Conservation (phyloP, 2,888 invertebrate species). For the Phyllotreta cruciferae region DNA sequence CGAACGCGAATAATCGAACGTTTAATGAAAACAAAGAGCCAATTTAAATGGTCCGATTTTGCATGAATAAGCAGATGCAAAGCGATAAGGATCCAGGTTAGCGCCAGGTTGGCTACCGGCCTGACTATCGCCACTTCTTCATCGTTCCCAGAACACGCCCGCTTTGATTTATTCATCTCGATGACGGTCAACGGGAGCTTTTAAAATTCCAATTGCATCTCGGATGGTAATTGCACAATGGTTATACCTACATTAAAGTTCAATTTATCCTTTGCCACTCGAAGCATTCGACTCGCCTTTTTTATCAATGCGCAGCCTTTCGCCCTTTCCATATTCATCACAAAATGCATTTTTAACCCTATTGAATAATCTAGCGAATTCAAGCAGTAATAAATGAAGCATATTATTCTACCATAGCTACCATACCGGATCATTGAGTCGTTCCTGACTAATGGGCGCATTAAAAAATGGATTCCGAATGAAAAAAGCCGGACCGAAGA, state of each 20-base stretch:
- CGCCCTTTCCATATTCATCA: too few relatives aligned
- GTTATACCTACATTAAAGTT: too few relatives aligned
- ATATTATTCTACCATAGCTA: not conserved
- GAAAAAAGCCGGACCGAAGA: constrained; percentile 53
- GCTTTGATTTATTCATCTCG: constrained; percentile 56
- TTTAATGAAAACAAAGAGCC: constrained; percentile 56
- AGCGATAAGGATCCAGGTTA: constrained; percentile 45
- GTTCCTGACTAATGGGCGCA: constrained; percentile 44
- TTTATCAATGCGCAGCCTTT: too few relatives aligned
- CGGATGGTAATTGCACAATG: too few relatives aligned
- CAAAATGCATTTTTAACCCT: too few relatives aligned
- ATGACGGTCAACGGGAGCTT: constrained; percentile 44
- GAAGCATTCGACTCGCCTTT: too few relatives aligned
- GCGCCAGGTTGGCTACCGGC: constrained; percentile 50
- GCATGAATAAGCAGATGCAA: constrained; percentile 52
- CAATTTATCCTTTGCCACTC: too few relatives aligned
- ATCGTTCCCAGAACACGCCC: constrained; percentile 51
- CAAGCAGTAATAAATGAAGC: too few relatives aligned
- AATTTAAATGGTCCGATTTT: constrained; percentile 54
- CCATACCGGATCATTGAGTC: constrained; percentile 35
- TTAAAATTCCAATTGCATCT: not conserved
- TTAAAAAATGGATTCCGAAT: constrained; percentile 50
- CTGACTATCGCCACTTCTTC: constrained; percentile 50
- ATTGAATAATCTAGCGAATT: too few relatives aligned
- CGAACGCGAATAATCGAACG: constrained; percentile 30